Base-by-base conservation (phyloP, 2,888 invertebrate genomes). In the Chalcosyrphus nemorum region DNA sequence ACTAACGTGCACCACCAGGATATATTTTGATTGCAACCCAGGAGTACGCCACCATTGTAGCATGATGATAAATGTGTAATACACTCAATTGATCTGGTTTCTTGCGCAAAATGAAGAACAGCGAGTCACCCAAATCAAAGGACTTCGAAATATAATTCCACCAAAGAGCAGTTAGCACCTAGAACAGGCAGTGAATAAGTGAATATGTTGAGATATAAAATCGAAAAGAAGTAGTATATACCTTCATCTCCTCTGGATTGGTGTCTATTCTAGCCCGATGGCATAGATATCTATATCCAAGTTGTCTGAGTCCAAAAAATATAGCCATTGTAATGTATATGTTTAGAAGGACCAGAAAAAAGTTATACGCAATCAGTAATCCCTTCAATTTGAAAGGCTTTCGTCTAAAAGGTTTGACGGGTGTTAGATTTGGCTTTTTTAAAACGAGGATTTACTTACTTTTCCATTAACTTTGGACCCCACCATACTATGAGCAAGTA, bases 11-110 rank as follows among this genome's bases (percentile, higher is more conserved):
- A 78, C 97, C 97, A 90, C 96, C 96, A 1, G 97, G 97, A 56
- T 97, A 97, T 96, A 97, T 98, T 92, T 97, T 98, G 88, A 97
- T 96, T 1, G 98, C 97, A 89, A 98, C 21, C 98, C 98, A 98
- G 97, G 97, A 97, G 63, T 98, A 94, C 0, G 95, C 94, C 89
- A 98, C 97, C 97, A 99, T 98, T 2, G 97, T 97, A 29, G 97
- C 96, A 90, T 99, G 98, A 90, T 98, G 98, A 90, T 98, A 98
- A 95, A 92, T 97, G 98, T 91, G 98, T 4, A 98, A 93, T 92
- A 98, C 97, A n/a, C 97, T 97, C 86, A 98, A 92, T 91, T 98
- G 98, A 87, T 95, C 95, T 72, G 95, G 95, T 91, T 98, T 98
- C 92, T 98, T 98, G 76, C 98, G 93, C 87, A 98, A 91, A 86